Conservation (phyloP, 2,113 vertebrate genomes). For the Mionectes macconnelli region DNA sequence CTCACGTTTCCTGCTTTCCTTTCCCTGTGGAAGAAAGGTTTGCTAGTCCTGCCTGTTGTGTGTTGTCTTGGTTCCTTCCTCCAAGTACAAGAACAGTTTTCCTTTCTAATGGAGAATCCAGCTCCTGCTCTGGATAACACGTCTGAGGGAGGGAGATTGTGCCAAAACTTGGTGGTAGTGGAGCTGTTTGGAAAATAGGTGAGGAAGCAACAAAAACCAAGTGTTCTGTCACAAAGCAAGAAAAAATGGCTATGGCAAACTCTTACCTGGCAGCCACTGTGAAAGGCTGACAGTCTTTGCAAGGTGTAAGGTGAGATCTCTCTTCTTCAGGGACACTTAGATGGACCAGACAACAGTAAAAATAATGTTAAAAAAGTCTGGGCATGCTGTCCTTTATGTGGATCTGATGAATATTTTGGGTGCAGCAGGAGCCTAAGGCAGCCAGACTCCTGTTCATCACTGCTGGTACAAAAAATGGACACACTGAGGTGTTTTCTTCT, state of each 20-base stretch:
- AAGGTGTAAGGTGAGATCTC: neutral
- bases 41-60: neutral
- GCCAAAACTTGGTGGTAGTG: neutral
- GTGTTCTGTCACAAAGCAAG: neutral
- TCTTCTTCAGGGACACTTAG: neutral
- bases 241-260: neutral
- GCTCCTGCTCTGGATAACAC: neutral
- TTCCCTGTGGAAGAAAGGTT: neutral
- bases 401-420: neutral
- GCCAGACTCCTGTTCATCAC: neutral
- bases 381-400: neutral
- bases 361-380: neutral
- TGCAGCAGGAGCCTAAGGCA: neutral
- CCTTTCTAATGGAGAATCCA: neutral
- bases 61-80: neutral
- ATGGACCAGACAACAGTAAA: neutral
- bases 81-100: neutral
- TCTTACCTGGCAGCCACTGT: neutral
- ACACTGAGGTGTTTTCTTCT: slow-evolving; percentile 17
- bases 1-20: neutral
- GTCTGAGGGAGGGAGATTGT: neutral
- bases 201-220: neutral
- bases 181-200: neutral
- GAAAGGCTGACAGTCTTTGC: neutral
- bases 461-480: too few species aligned